Evolutionary conservation across 2,888 invertebrate species (phyloP), one percentile per base, ranked within the genome.

Genomic region (Epinotia brunnichana): DNA sequence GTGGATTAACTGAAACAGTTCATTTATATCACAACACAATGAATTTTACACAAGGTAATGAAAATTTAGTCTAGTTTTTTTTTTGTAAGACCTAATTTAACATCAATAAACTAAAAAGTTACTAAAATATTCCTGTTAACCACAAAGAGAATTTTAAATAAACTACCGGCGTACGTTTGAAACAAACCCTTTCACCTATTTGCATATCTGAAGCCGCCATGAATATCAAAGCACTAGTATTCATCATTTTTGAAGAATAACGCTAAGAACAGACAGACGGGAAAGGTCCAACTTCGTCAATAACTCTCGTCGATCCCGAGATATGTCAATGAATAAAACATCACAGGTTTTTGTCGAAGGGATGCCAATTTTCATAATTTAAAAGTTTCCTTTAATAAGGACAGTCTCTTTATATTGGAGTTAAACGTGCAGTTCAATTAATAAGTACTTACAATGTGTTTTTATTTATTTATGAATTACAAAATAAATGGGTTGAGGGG

Each of bases 271-370:
- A 53, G 39, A 59, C 41, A 29, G 53, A n/a, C 35, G 13, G 15
- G 51, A 60, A 19, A 54, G 44, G 60, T 54, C 66, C 44, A 70
- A 64, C 70, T 67, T 44, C 19, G 60, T 61, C 71, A 13, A 67
- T 71, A 71, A 61, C 54, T 67, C 39, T 48, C 51, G 15, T 24
- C 53, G 53, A 35, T 35, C 35, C 19, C 48, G 51, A 67, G 60
- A 61, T 72, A 68, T 61, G 67, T 72, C 68, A 62, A 61, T 72
- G 68, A 72, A 72, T 72, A 72, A 68, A 68, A 72, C 72, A 72
- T 72, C 67, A 61, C 54, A 72, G 68, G 56, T 57, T 62, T 39
- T 17, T 19, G 54, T 56, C 24, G 62, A 48, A 48, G 35, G 54
- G 56, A 63, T n/a, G 70, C 21, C 57, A 63, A 63, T 53, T 70